Percentiles rank a stretch among this genome's conserved stretches.
Conservation (phyloP, 2,888 invertebrate genomes). For the Parnassius smintheus region DNA sequence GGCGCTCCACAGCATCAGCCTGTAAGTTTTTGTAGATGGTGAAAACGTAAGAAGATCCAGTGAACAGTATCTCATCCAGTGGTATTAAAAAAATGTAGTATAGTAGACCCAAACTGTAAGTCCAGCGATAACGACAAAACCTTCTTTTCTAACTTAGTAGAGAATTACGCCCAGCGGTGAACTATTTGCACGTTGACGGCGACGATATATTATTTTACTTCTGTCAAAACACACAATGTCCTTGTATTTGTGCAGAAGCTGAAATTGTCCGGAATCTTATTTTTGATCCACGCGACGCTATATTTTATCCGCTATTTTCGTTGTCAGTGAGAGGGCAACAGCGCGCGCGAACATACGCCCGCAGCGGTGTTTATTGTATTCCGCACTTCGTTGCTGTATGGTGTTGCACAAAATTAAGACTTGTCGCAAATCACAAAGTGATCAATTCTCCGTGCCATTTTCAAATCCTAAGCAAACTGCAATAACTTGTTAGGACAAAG, state of each 20-base stretch:
- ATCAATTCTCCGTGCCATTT: constrained; percentile 8
- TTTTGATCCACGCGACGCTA: constrained; percentile 35
- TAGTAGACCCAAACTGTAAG: too few relatives aligned
- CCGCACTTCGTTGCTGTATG: constrained; percentile 19
- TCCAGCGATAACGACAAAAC: too few relatives aligned
- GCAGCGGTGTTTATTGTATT: constrained; percentile 27
- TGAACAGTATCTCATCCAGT: too few relatives aligned
- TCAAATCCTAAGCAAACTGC: background rate
- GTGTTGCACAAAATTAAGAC: background rate
- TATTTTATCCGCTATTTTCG: constrained; percentile 57
- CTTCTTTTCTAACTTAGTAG: too few relatives aligned
- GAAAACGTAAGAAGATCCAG: too few relatives aligned
- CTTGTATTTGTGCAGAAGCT: constrained; percentile 33
- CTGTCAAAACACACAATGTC: constrained; percentile 41
- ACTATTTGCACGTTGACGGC: too few relatives aligned
- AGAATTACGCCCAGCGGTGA: too few relatives aligned
- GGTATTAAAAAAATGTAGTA: too few relatives aligned
- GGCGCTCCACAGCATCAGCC: too few relatives aligned
- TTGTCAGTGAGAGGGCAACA: constrained; percentile 55
- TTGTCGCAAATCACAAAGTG: constrained; percentile 6
- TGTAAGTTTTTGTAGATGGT: too few relatives aligned
- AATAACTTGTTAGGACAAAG: background rate
- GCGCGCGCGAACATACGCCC: constrained; percentile 48
- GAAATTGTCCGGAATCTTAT: constrained; percentile 37
- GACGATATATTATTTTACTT: too few relatives aligned